Conservation (phyloP, 2,113 vertebrate species). For the Suncus etruscus region DNA sequence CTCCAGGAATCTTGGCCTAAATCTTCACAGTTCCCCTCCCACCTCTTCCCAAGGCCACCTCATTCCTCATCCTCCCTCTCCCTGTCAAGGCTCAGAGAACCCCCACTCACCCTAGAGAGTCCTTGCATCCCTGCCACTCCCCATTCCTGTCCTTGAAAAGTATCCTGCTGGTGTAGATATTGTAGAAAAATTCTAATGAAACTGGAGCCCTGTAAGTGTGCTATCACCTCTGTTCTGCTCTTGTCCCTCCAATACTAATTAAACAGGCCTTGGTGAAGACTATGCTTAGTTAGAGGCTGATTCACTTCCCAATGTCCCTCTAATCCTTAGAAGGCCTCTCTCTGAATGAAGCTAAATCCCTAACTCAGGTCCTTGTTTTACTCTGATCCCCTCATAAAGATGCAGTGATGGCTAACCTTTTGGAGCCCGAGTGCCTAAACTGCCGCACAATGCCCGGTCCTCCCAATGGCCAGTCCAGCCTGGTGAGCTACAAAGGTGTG, state of each 20-base stretch:
- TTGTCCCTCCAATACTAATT: not conserved
- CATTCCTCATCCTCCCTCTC: not conserved
- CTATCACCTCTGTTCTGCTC: not conserved
- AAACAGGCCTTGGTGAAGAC: not conserved
- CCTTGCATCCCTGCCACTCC: not conserved
- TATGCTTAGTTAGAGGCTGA: not conserved
- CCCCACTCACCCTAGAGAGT: not conserved
- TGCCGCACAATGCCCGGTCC: too few relatives aligned
- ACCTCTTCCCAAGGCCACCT: constrained; percentile 32
- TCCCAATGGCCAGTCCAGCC: too few relatives aligned
- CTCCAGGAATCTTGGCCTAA: constrained; percentile 44
- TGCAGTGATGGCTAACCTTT: too few relatives aligned
- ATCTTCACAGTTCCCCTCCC: not conserved
- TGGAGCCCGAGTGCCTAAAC: too few relatives aligned
- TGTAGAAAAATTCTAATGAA: constrained; percentile 42
- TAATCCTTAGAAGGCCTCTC: not conserved
- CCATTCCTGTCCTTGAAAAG: not conserved
- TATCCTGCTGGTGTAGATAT: not conserved
- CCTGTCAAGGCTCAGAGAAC: not conserved
- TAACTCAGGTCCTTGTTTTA: not conserved
- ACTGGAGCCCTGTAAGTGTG: not conserved
- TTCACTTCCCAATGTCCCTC: not conserved
- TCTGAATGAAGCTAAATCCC: not conserved
- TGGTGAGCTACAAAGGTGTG: too few relatives aligned
- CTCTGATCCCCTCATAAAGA: not conserved